Evolutionary conservation across 2,797 vertebrate species (phyloP).

Genomic region (Prionace glauca): DNA sequence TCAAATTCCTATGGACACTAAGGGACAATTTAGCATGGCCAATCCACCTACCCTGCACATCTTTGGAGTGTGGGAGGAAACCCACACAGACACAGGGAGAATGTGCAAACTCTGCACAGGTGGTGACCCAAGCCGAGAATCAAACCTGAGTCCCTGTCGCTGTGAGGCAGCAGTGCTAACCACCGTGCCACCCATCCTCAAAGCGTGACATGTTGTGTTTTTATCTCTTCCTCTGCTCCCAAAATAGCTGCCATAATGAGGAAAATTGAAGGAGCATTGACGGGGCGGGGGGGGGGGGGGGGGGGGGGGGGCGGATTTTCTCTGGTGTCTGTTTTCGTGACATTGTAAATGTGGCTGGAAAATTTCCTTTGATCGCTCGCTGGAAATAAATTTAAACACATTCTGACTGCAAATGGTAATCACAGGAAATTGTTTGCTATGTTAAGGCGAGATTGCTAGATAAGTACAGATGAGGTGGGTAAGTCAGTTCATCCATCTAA

Average conservation of each 20-base stretch:
- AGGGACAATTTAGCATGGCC: no score
- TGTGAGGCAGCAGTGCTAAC: no score
- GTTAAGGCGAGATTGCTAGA: neutral
- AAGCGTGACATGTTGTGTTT: no score
- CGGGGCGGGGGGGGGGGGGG: neutral
- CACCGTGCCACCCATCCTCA: no score
- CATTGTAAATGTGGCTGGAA: neutral
- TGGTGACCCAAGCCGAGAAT: no score
- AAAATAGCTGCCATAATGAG: neutral
- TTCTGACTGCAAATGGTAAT: slow-evolving; percentile 7
- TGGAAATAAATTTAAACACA: slow-evolving; percentile 3
- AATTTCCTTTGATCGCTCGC: neutral
- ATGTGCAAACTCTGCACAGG: no score
- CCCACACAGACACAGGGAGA: no score
- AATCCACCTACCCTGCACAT: no score
- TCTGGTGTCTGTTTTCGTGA: neutral
- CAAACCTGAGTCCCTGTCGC: no score
- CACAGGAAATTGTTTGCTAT: slow-evolving; percentile 16
- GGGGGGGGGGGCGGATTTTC: neutral
- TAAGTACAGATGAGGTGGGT: neutral
- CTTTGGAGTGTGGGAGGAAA: no score
- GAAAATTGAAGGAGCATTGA: neutral
- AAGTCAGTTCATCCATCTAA: neutral
- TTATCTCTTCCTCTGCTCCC: neutral
- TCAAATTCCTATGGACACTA: no score